Evolutionary conservation across 2,797 vertebrate species (phyloP).

Genomic region (Carapus acus): DNA sequence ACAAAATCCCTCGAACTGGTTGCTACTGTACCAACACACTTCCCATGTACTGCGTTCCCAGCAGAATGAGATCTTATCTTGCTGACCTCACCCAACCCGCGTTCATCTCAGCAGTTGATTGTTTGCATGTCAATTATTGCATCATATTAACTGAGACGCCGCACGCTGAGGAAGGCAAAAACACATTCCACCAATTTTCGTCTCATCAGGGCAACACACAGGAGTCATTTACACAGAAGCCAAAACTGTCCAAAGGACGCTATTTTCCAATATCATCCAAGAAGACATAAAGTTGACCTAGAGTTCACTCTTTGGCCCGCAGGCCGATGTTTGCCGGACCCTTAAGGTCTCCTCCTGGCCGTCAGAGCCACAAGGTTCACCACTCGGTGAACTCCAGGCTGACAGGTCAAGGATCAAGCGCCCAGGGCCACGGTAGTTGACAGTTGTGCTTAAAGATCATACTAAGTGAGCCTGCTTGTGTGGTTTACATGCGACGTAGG

Average conservation of each 20-base stretch:
- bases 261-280: conserved; percentile 14
- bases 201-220: conserved; percentile 9
- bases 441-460: conserved; percentile 61
- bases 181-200: conserved; percentile 16
- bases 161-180: conserved; percentile 11
- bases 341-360: conserved; percentile 38
- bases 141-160: conserved; percentile 41
- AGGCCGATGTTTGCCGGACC: conserved; percentile 27
- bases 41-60: conserved; percentile 42
- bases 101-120: conserved; percentile 51
- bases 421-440: conserved; percentile 51
- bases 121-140: conserved; percentile 55
- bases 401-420: conserved; percentile 51
- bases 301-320: conserved; percentile 15
- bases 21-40: conserved; percentile 52
- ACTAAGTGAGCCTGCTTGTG: conserved; percentile 59
- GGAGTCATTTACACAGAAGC: conserved; percentile 1
- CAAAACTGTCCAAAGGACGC: conserved; percentile 2
- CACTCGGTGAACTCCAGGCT: conserved; percentile 54
- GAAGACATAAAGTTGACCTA: conserved; percentile 14
- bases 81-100: conserved; percentile 51
- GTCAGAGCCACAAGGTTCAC: conserved; percentile 53
- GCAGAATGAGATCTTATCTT: conserved; percentile 62
- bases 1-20: conserved; percentile 44
- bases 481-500: conserved; percentile 56